Base-by-base conservation (phyloP, 2,113 vertebrate species). In the Erythrocebus patas region DNA sequence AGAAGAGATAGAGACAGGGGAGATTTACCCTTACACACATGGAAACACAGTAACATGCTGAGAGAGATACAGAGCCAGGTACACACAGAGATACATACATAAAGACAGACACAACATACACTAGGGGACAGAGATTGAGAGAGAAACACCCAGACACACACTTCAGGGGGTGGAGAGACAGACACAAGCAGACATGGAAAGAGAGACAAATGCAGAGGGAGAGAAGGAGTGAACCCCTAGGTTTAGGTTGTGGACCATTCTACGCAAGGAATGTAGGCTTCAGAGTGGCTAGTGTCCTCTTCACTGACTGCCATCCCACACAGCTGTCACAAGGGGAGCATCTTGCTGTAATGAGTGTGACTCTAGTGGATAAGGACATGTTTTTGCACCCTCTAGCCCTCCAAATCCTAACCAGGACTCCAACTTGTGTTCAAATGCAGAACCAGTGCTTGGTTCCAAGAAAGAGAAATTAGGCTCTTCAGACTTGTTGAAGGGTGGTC, bases 261-360 rank as follows among this genome's bases (percentile, higher is more conserved):
- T 5, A 23, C 32, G 40, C 27, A 18, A 1, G 20, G 30, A 11
- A 3, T 2, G 6, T 2, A 0, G 2, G 82, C 82, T 52, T 45
- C 10, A 6, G 10, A 50, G 32, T 16, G 40, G 11, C 13, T 27
- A 1, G 2, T 8, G 13, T 57, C 10, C 38, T 61, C 4, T 35
- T 45, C 38, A n/a, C 0, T n/a, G 72, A 27, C 22, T 43, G 2
- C 2, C 0, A 6, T 59, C 35, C 55, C 55, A 8, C 23, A 3
- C 16, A 0, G 9, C 18, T 79, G 38, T 59, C 52, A 16, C 2
- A 9, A 32, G 48, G 16, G 23, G 11, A 40, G 5, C 25, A 27
- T 35, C 83, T 50, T 57, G 5, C n/a, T 25, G 4, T 23, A 8
- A 0, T 20, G 27, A 45, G 0, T 64, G 43, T 57, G 55, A 66